Base-by-base conservation (phyloP, 1,140 invertebrate species). In the Sycophila sp. region DNA sequence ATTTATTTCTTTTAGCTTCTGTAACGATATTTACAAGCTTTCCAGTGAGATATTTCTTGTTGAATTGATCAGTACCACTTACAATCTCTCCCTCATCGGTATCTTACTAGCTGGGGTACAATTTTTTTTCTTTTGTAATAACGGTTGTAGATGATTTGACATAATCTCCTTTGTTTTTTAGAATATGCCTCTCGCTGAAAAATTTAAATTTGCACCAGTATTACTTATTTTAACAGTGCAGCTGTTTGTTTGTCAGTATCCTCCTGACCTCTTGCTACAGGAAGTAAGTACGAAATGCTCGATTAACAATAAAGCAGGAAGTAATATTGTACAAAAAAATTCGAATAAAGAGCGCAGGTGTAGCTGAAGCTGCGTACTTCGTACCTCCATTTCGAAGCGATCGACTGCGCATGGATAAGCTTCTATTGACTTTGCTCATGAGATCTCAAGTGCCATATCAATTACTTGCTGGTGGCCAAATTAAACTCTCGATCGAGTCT, bases 21-120 rank as follows among this genome's bases (percentile, higher is more conserved):
- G 62, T 22, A 26, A 24, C 1, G 62, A 65, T 2, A 53, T 65
- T 1, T 13, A 7, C 1, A 26, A 2, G 1, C 34, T 65, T 5
- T 65, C 63, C 2, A 65, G 63, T 26, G 63, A 65, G 26, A 65
- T 65, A n/a, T 65, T 65, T 15, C 53, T 65, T 30, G 28, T 65
- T 13, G 63, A 65, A 17, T 49, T 65, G 1, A 65, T 65, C 1
- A 65, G 63, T 28, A 65, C 63, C 1, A 55, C 63, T 4, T 65
- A 65, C 28, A 65, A 65, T 28, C 26, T 65, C 6, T 65, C 63
- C 4, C 49, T 65, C 17, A 65, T 65, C 24, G 63, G 63, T 17
- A 65, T 65, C 26, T 15, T 65, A 28, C 19, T 65, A 4, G 63
- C 63, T 24, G 49, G 49, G 32, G 63, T 65, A 17, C 7, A 34